Conservation (phyloP, 2,797 vertebrate species). For the Xiphorhynchus erythropygius region DNA sequence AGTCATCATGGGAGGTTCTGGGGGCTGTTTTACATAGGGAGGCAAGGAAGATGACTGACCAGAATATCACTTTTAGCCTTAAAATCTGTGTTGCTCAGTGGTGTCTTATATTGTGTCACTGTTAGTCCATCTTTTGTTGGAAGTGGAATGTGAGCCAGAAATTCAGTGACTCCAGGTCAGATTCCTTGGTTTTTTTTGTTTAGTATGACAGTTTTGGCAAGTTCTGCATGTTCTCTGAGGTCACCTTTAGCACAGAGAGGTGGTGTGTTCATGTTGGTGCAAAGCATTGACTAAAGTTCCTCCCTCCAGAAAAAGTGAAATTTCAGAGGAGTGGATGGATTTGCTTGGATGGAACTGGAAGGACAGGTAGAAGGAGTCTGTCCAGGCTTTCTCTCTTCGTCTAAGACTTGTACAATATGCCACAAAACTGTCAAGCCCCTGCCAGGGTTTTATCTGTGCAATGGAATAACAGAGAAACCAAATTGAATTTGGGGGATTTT, state of each 20-base stretch:
- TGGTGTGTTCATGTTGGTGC: neutral
- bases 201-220: neutral
- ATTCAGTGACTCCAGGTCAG: neutral
- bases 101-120: neutral
- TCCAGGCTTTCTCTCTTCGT: neutral
- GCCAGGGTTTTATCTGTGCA: neutral
- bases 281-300: neutral
- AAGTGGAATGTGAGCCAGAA: neutral
- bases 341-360: neutral
- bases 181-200: neutral
- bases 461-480: neutral
- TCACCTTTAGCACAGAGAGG: neutral
- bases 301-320: rapidly evolving
- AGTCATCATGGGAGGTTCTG: neutral
- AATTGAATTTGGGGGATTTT: neutral
- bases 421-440: neutral
- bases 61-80: neutral
- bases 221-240: neutral
- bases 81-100: neutral
- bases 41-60: neutral
- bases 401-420: neutral
- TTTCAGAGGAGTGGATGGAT: neutral
- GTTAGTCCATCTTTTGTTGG: neutral
- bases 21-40: neutral
- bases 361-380: neutral